phyloP scores from a whole-genome alignment of 1,140 invertebrate genomes.

The Uloborus diversus region DNA sequence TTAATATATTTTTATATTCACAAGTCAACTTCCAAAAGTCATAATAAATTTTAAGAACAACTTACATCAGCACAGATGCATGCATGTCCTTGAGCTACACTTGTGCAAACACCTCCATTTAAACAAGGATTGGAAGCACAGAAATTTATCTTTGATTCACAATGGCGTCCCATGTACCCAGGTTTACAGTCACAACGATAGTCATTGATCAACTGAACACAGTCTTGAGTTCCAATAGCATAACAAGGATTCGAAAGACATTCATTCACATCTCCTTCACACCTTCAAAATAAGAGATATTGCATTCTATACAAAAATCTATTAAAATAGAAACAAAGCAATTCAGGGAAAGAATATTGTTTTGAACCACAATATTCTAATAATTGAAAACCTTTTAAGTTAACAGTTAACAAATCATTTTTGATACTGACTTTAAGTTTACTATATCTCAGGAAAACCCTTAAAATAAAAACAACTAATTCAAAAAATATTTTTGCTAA shows the following conservation, averaged over 20 bases:
- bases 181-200: constrained; percentile 94
- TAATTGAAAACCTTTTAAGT: no score
- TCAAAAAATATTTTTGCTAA: no score
- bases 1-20: neutral
- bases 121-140: constrained; percentile 89
- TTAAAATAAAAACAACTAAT: no score
- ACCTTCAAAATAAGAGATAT: no score
- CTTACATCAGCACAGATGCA: constrained; percentile 77
- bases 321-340: no score
- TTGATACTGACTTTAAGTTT: no score
- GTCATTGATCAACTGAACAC: constrained; percentile 71
- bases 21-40: neutral
- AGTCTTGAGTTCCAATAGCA: constrained; percentile 83
- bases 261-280: constrained; percentile 87
- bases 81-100: constrained; percentile 75
- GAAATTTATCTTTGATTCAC: constrained; percentile 91
- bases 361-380: no score
- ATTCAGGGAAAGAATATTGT: no score
- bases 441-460: no score
- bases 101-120: constrained; percentile 87
- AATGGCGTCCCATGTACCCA: constrained; percentile 89
- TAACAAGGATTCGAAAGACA: constrained; percentile 82
- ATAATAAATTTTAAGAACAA: constrained; percentile 3
- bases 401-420: no score
- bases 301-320: no score